Percentiles rank a stretch among this genome's conserved stretches.
Conservation (phyloP, 2,113 vertebrate species). For the Catharus bicknelli region DNA sequence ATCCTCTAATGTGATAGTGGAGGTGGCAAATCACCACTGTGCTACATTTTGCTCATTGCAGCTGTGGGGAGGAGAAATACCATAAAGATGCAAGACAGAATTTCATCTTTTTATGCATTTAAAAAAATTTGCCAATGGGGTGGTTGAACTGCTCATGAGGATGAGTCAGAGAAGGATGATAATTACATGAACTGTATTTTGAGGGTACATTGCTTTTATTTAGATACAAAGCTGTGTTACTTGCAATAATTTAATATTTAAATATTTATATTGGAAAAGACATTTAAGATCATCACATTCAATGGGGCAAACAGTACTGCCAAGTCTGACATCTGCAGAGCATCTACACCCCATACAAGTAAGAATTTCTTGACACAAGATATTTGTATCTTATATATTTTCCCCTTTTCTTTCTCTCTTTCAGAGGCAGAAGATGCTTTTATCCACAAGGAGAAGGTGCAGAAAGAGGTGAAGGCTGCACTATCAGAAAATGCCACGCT, state of each 20-base stretch:
- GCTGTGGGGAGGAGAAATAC: neutral
- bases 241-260: no score
- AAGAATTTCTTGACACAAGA: fast-evolving
- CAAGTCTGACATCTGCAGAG: neutral
- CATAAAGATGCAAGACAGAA: neutral
- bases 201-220: neutral
- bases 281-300: neutral
- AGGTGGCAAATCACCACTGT: neutral
- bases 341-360: fast-evolving
- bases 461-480: conserved; percentile 72
- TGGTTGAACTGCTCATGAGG: fast-evolving
- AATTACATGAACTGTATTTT: neutral
- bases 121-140: neutral
- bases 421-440: conserved; percentile 31
- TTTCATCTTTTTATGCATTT: neutral
- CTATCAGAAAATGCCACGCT: conserved; percentile 69
- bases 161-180: neutral
- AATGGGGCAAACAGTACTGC: neutral
- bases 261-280: neutral
- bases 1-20: neutral
- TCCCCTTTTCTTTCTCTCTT: fast-evolving
- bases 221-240: neutral
- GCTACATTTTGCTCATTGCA: fast-evolving
- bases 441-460: neutral
- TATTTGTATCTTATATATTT: fast-evolving